Evolutionary conservation across 1,140 invertebrate genomes (phyloP), one percentile per base, ranked within the genome.

Genomic region (Zeugodacus cucurbitae): DNA sequence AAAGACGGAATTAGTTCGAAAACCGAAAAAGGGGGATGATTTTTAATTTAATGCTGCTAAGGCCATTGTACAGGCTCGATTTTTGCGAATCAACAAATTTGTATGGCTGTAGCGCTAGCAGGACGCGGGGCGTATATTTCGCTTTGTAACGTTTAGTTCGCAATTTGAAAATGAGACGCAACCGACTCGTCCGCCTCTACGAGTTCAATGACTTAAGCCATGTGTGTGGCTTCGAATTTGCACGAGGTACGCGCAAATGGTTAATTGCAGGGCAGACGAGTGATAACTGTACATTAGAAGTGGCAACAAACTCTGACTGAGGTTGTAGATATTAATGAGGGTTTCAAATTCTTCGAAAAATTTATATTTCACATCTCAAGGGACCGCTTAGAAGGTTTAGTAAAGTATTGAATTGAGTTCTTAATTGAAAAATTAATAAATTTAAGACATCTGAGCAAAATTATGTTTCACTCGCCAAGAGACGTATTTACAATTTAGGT

Each of bases 21-120:
- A 29, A 29, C 11, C n/a, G 26, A 34, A 82, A 82, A 44, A 54
- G 74, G 22, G 74, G 74, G 74, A 48, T 82, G 74, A 82, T 41
- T 41, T 62, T 82, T 82, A 82, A 82, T 82, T 82, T 82, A 48
- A 82, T 48, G 41, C 74, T 48, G 44, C 48, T 20, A 82, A 48
- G 20, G 41, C 74, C 74, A 82, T 48, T 82, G 74, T 34, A 44
- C 34, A 82, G 41, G 11, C 41, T 82, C 22, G 44, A 74, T 37
- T 74, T 70, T 74, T 37, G 70, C 70, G 7, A 74, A 74, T 74
- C 6, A 70, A 41, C 70, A 74, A 54, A 54, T 54, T 17, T 17
- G 14, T 54, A 17, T 54, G 48, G 0, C 11, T 54, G 48, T n/a
- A 26, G 41, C 22, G 26, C n/a, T 34, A 74, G 41, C 41, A 48